Conservation (phyloP, 2,888 invertebrate species). For the Myopa tessellatipennis region DNA sequence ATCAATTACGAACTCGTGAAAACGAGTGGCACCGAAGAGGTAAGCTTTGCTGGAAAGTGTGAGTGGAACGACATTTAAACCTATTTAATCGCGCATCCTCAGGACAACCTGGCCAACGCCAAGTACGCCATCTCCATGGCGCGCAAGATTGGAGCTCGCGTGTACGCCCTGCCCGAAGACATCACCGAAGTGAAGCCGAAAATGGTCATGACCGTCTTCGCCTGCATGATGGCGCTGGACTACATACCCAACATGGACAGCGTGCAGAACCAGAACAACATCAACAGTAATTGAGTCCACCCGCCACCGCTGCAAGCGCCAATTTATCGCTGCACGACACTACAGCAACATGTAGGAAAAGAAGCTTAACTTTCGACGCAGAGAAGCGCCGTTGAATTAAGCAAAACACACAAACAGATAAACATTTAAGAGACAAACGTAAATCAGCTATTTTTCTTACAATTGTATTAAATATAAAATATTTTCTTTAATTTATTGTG, state of each 20-base stretch:
- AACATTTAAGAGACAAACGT: constrained; percentile 42
- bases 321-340: constrained; percentile 23
- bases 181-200: constrained; percentile 98
- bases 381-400: constrained; percentile 41
- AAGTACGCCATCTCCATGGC: constrained; percentile 99
- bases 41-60: constrained; percentile 63
- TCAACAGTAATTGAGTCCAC: constrained; percentile 54
- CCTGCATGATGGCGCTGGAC: constrained; percentile 98
- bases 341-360: constrained; percentile 26
- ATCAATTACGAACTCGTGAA: constrained; percentile 94
- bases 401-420: constrained; percentile 42
- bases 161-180: constrained; percentile 98
- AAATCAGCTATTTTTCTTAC: constrained; percentile 47
- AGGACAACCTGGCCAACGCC: constrained; percentile 97
- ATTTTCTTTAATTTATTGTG: constrained; percentile 33
- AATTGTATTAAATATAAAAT: constrained; percentile 44
- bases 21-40: constrained; percentile 82
- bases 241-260: constrained; percentile 89
- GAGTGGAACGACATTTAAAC: neutral
- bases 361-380: constrained; percentile 24
- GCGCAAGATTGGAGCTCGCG: constrained; percentile 95
- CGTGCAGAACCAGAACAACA: constrained; percentile 65
- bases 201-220: constrained; percentile 99
- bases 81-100: constrained; percentile 43
- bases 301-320: constrained; percentile 36